Base-by-base conservation (phyloP, 2,797 vertebrate genomes). In the Eutrigla gurnardus region DNA sequence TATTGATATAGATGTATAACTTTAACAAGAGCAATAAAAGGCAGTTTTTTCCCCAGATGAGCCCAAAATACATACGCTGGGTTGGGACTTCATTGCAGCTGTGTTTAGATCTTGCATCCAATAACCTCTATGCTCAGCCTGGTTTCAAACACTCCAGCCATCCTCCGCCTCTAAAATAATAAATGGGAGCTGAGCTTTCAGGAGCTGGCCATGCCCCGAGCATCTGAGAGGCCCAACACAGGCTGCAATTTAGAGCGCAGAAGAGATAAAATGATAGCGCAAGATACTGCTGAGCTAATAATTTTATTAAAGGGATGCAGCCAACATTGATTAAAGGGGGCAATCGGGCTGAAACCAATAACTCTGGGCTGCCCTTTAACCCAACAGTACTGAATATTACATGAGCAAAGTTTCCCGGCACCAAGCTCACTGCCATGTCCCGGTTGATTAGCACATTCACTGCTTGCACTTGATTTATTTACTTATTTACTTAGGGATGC, bases 231-330 rank as follows among this genome's bases (percentile, higher is more conserved):
- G 89, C 91, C 91, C 89, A 86, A 89, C 89, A 89, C 88, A 90
- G 87, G 88, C 93, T 90, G 81, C 92, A 92, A 93, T 94, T 93
- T 93, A 87, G 89, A 93, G 90, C 81, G 46, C 84, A 88, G 84
- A 93, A 88, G 90, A 94, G 93, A 95, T 93, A 90, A 93, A 95
- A 94, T 93, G 91, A 95, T 94, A 93, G 92, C 83, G 52, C 89
- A 82, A 90, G 93, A 95, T 95, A 95, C 91, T 95, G 95, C 95
- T 95, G 94, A 95, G 95, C 94, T 95, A 95, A 95, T 95, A 92
- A 94, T 95, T 95, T 94, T 95, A 95, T 95, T 95, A 95, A 95
- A 95, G 93, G 92, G 93, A 95, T 95, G 94, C 94, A 95, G 94
- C 94, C 93, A 92, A 90, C 94, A 96, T 95, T 95, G 94, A 96